Conservation (phyloP, 2,797 vertebrate genomes). For the Danio jaintianensis region DNA sequence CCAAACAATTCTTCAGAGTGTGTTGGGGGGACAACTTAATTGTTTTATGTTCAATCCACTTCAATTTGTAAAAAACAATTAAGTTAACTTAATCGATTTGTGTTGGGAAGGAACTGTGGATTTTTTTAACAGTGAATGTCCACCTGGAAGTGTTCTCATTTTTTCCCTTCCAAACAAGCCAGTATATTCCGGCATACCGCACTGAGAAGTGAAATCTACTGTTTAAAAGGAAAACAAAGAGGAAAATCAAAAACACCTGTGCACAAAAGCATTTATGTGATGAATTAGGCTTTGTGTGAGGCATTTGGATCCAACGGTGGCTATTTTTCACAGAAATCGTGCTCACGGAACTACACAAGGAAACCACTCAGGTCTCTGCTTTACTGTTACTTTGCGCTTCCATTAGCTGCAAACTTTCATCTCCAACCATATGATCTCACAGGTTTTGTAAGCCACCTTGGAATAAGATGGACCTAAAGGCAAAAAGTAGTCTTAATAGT, state of each 20-base stretch:
- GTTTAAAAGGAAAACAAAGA: not conserved
- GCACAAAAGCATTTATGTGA: constrained; percentile 26
- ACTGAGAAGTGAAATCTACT: constrained; percentile 10
- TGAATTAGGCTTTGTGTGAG: not conserved
- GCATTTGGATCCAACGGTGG: constrained; percentile 15
- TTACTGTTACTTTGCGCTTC: constrained; percentile 29
- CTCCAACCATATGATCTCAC: constrained; percentile 27
- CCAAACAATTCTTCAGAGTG: too few relatives aligned
- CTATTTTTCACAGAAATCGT: constrained; percentile 20
- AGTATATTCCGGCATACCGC: not conserved
- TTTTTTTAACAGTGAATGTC: not conserved
- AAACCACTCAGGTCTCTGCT: constrained; percentile 24
- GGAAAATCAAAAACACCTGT: not conserved
- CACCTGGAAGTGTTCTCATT: not conserved
- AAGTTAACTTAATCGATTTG: too few relatives aligned
- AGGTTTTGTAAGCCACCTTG: constrained; percentile 31
- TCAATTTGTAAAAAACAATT: too few relatives aligned
- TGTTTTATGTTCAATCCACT: too few relatives aligned
- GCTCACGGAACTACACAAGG: constrained; percentile 10
- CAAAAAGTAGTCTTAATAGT: constrained; percentile 26
- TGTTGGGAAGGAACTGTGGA: too few relatives aligned
- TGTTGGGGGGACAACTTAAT: too few relatives aligned
- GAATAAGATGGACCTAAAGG: constrained; percentile 23
- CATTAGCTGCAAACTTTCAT: constrained; percentile 46
- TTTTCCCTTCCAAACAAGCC: not conserved